A percentile compares a stretch with the other conserved stretches of the same genome.
phyloP scores from a whole-genome alignment of 1,140 invertebrate species.

The Trachymyrmex cornetzi region DNA sequence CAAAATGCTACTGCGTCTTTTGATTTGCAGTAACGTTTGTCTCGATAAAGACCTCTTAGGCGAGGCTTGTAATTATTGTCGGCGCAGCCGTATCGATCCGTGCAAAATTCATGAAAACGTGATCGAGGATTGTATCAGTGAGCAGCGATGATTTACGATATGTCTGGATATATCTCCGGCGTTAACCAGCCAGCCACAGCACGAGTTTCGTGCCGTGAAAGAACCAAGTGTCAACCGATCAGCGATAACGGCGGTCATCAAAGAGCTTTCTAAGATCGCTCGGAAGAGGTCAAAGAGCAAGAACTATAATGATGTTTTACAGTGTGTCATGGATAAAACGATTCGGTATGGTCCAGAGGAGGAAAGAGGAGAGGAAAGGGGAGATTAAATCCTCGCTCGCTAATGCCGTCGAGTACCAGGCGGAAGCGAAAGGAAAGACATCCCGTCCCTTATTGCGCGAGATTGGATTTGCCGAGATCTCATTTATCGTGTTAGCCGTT shows the following conservation, averaged over 20 bases:
- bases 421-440: slow-evolving; percentile 50
- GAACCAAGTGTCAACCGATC: slow-evolving; percentile 67
- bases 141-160: slow-evolving; percentile 73
- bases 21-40: not conserved
- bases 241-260: slow-evolving; percentile 70
- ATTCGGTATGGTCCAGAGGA: not conserved
- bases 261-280: slow-evolving; percentile 66
- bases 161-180: slow-evolving; percentile 15
- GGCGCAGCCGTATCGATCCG: slow-evolving; percentile 33
- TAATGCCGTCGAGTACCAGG: slow-evolving; percentile 31
- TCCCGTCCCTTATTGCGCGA: slow-evolving; percentile 30
- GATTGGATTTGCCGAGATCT: slow-evolving; percentile 51
- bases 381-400: slow-evolving; percentile 50
- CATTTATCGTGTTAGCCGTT: slow-evolving; percentile 37
- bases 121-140: slow-evolving; percentile 70
- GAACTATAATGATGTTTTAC: slow-evolving; percentile 61
- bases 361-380: not conserved
- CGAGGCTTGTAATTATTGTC: slow-evolving; percentile 56
- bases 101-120: slow-evolving; percentile 73
- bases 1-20: slow-evolving; percentile 7
- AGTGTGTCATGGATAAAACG: slow-evolving; percentile 67
- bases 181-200: slow-evolving; percentile 61
- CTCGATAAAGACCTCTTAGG: slow-evolving; percentile 45
- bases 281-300: slow-evolving; percentile 60
- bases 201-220: slow-evolving; percentile 34